phyloP scores from a whole-genome alignment of 1,140 invertebrate genomes.

The Hypsibius dujardini region DNA sequence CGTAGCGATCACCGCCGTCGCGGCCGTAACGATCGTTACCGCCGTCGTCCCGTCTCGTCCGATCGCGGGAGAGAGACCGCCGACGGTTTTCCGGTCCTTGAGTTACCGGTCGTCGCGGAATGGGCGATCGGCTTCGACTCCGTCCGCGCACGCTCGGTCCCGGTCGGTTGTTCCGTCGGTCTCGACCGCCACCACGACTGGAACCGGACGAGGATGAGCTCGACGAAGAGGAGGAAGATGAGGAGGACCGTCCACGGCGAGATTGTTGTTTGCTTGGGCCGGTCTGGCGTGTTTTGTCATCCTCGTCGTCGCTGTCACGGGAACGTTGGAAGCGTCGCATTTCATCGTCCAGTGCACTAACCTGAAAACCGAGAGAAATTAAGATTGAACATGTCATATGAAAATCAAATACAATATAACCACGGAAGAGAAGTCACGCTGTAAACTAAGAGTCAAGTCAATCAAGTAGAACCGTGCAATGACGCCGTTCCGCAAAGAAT shows the following conservation, averaged over 20 bases:
- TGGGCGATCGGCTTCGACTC: neutral
- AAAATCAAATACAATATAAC: no score
- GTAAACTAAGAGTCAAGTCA: no score
- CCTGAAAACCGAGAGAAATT: no score
- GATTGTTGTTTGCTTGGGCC: neutral
- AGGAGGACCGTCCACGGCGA: neutral
- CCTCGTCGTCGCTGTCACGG: neutral
- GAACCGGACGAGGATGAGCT: conserved; percentile 4
- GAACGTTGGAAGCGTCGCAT: conserved; percentile 32
- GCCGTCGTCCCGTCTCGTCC: no score
- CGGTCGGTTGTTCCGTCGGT: neutral
- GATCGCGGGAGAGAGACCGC: no score
- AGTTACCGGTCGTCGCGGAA: neutral
- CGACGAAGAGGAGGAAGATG: conserved; percentile 16
- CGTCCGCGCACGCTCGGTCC: neutral
- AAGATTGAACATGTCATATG: no score
- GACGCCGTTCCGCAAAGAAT: no score
- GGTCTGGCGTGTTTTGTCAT: neutral
- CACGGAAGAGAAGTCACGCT: no score
- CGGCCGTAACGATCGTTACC: no score
- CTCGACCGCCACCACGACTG: neutral
- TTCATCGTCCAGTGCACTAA: conserved; percentile 86
- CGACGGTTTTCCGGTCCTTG: no score
- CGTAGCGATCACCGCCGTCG: no score
- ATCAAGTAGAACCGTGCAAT: no score